Evolutionary conservation across 2,797 vertebrate genomes (phyloP).

Genomic region (Cossypha heuglini): DNA sequence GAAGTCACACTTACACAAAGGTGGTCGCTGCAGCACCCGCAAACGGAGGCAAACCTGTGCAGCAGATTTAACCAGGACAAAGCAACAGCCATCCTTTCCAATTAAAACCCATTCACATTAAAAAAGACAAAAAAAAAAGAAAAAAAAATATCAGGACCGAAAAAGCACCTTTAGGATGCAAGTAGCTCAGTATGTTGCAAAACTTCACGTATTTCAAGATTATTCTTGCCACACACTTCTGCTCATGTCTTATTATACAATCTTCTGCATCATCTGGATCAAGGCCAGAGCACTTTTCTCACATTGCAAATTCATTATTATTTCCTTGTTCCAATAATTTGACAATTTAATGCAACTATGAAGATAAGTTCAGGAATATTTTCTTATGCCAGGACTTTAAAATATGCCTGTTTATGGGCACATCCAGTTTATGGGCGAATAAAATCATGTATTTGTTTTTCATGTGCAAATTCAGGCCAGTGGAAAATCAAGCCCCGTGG

Average conservation of each 20-base stretch:
- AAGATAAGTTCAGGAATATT: neutral
- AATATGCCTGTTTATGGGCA: neutral
- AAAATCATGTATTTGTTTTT: neutral
- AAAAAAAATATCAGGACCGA: neutral
- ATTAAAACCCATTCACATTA: neutral
- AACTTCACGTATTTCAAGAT: neutral
- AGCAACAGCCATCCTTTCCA: neutral
- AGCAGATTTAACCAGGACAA: neutral
- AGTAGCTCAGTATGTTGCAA: neutral
- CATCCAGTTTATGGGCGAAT: neutral
- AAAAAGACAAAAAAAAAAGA: neutral
- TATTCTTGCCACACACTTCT: neutral
- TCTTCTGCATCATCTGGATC: neutral
- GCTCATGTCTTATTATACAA: neutral
- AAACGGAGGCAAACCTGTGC: neutral
- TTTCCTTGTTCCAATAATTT: neutral
- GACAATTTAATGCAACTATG: neutral
- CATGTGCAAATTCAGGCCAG: neutral
- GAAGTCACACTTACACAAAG: neutral
- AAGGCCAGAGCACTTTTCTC: neutral
- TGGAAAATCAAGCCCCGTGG: conserved; percentile 38
- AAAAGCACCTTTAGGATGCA: neutral
- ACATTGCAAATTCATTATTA: neutral
- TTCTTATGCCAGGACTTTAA: neutral
- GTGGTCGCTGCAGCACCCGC: neutral